These are phyloP conservation scores for Acanthopleura granulata DNA, from an alignment of 2,888 invertebrate genomes.

Conservation along the genomic window DNA sequence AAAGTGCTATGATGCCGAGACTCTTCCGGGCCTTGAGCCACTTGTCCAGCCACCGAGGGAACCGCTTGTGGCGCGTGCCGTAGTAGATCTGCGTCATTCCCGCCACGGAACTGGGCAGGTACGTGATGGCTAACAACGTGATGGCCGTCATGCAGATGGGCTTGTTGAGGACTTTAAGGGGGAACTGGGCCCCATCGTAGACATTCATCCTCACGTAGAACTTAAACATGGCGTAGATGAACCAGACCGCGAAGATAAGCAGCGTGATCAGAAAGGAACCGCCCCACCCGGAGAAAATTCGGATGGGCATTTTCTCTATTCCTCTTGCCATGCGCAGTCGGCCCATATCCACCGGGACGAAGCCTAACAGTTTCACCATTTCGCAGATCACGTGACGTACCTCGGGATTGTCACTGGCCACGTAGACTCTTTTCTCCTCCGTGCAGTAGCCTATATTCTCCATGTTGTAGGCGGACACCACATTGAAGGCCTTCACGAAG, in stretches of 20 bases:
- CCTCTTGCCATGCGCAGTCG: slow-evolving; percentile 43
- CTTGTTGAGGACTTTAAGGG: slow-evolving; percentile 56
- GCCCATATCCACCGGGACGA: slow-evolving; percentile 51
- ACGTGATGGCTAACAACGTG: slow-evolving; percentile 52
- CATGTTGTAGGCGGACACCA: slow-evolving; percentile 57
- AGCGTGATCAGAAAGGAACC: slow-evolving; percentile 46
- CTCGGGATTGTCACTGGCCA: slow-evolving; percentile 45
- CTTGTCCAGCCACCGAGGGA: slow-evolving; percentile 54
- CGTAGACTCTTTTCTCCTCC: slow-evolving; percentile 43
- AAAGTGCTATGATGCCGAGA: slow-evolving; percentile 53
- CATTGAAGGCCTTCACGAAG: slow-evolving; percentile 60
- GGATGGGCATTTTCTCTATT: slow-evolving; percentile 47
- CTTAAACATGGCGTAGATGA: slow-evolving; percentile 26
- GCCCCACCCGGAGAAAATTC: slow-evolving; percentile 51
- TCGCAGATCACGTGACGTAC: slow-evolving; percentile 43
- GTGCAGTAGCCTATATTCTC: slow-evolving; percentile 46
- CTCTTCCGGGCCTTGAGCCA: slow-evolving; percentile 56
- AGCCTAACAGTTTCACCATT: slow-evolving; percentile 54
- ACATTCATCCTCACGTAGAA: background rate
- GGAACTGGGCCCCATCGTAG: slow-evolving; percentile 26
- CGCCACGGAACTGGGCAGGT: slow-evolving; percentile 56
- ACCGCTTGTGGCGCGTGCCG: slow-evolving; percentile 57
- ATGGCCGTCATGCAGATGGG: slow-evolving; percentile 57
- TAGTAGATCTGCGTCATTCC: slow-evolving; percentile 44
- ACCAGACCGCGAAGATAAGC: slow-evolving; percentile 53